Conservation (phyloP, 2,888 invertebrate genomes). For the Lithophane socia region DNA sequence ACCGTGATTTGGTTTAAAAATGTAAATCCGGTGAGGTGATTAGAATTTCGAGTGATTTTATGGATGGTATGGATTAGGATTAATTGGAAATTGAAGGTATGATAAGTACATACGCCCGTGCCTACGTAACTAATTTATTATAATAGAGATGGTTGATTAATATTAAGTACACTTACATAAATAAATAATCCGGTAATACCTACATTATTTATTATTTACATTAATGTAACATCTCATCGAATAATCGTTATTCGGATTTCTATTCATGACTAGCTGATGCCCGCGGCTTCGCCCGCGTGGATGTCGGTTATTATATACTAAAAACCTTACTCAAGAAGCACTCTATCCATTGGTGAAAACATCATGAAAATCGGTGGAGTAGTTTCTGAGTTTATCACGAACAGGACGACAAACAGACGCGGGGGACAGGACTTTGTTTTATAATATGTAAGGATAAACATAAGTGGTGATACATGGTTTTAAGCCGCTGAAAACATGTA, state of each 20-base stretch:
- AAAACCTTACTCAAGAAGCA: too few species aligned
- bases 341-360: too few species aligned
- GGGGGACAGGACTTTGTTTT: too few species aligned
- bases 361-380: too few species aligned
- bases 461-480: neutral
- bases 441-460: too few species aligned
- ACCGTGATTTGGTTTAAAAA: conserved; percentile 63
- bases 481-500: neutral
- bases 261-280: neutral
- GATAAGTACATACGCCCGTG: too few species aligned
- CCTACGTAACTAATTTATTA: neutral
- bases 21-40: conserved; percentile 42
- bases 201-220: neutral
- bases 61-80: neutral
- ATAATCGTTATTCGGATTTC: too few species aligned
- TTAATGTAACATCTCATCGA: neutral
- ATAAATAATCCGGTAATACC: neutral
- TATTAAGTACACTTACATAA: too few species aligned
- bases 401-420: too few species aligned
- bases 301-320: too few species aligned
- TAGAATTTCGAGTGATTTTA: conserved; percentile 38
- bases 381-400: too few species aligned
- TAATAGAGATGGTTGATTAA: neutral
- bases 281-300: too few species aligned
- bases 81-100: neutral